Evolutionary conservation across 2,888 invertebrate species (phyloP).

Genomic region (Hirtodrosophila cameraria): DNA sequence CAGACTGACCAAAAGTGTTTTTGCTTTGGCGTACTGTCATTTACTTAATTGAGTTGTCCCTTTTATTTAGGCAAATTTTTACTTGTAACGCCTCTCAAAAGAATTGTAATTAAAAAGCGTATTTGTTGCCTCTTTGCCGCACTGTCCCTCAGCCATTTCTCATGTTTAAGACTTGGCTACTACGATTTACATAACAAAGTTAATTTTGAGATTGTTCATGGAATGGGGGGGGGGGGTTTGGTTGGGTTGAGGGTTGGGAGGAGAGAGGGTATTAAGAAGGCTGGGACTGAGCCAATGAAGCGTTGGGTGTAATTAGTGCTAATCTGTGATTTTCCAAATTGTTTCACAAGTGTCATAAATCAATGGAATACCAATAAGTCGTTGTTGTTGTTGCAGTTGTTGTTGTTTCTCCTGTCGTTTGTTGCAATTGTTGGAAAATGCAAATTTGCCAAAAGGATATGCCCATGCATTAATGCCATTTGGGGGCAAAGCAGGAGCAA

Average conservation of each 20-base stretch:
- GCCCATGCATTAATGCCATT: conserved; percentile 68
- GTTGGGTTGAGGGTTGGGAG: no score
- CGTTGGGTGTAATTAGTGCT: conserved; percentile 77
- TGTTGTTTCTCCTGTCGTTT: conserved; percentile 43
- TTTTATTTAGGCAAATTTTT: conserved; percentile 50
- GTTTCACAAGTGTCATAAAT: conserved; percentile 84
- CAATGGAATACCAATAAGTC: conserved; percentile 83
- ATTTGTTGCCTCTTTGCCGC: no score
- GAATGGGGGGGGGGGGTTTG: not conserved
- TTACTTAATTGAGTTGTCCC: conserved; percentile 15
- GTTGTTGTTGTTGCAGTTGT: conserved; percentile 54
- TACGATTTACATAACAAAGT: conserved; percentile 65
- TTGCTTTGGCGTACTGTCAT: not conserved
- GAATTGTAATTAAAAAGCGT: conserved; percentile 44
- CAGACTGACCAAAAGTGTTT: no score
- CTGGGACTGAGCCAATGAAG: conserved; percentile 48
- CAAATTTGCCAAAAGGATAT: conserved; percentile 81
- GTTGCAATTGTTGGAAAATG: conserved; percentile 78
- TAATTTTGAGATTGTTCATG: conserved; percentile 14
- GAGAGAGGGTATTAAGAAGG: conserved; percentile 2
- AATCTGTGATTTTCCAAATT: conserved; percentile 83
- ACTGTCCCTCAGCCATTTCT: no score
- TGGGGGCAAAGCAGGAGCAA: conserved; percentile 17
- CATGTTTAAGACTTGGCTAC: no score
- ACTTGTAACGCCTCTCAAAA: conserved; percentile 2